Evolutionary conservation across 2,888 invertebrate species (phyloP).

Genomic region (Dinocampus coccinellae): DNA sequence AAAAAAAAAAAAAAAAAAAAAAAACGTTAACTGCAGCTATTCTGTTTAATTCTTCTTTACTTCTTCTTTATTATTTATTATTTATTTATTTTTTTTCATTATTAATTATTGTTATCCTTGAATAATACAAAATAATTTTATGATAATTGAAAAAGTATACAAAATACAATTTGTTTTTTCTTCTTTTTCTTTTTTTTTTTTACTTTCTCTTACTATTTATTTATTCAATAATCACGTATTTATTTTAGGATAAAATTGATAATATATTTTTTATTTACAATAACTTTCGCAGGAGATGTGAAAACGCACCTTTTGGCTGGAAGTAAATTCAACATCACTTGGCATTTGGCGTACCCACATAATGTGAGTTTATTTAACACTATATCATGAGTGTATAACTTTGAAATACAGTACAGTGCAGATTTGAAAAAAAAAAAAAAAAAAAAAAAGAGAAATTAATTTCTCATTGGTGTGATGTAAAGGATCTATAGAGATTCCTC

Average conservation of each 20-base stretch:
- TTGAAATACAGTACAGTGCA: background rate
- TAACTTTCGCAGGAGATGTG: slow-evolving; percentile 77
- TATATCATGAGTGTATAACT: background rate
- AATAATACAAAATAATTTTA: no score
- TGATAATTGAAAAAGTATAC: background rate
- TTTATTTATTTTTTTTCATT: no score
- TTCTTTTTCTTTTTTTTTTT: no score
- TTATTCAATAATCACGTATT: background rate
- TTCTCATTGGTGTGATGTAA: background rate
- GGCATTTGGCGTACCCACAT: slow-evolving; percentile 96
- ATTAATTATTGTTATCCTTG: no score
- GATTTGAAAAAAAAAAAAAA: background rate
- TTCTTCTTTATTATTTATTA: no score
- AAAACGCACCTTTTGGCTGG: slow-evolving; percentile 86
- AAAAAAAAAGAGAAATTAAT: background rate
- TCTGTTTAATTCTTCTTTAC: no score
- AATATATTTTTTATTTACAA: slow-evolving; percentile 38
- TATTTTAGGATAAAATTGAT: background rate
- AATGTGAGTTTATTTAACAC: slow-evolving; percentile 74
- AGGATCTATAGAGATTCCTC: slow-evolving; percentile 25
- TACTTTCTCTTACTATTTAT: background rate
- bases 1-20: no score
- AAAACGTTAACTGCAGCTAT: no score
- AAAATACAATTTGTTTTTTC: no score
- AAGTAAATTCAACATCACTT: slow-evolving; percentile 87